These are phyloP conservation scores for Pyrocephalus nanus DNA, from an alignment of 2,797 vertebrate species.

Conservation along the genomic window DNA sequence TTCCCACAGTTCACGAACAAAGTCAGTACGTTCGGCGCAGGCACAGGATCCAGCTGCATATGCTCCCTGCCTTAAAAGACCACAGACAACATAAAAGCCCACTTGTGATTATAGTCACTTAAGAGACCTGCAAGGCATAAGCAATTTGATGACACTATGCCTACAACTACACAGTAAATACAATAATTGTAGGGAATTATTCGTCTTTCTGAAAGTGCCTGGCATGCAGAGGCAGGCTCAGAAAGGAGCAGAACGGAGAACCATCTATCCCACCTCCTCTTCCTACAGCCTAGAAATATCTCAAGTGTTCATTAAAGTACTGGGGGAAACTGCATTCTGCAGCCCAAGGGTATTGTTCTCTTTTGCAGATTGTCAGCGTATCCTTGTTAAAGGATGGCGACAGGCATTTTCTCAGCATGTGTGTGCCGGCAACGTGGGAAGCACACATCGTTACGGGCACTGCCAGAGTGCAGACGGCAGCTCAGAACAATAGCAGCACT, in stretches of 20 bases:
- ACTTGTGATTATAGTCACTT: accelerated
- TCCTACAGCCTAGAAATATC: background rate
- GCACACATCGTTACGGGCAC: accelerated
- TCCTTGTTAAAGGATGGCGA: background rate
- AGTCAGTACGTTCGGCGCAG: accelerated
- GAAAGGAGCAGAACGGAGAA: background rate
- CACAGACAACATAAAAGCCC: background rate
- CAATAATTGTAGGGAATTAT: background rate
- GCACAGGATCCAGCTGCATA: background rate
- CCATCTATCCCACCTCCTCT: background rate
- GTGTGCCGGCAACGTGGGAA: background rate
- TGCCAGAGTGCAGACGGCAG: background rate
- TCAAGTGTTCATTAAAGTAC: background rate
- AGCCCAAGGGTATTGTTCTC: background rate
- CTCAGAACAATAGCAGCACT: background rate
- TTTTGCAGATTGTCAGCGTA: background rate
- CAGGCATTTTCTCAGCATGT: background rate
- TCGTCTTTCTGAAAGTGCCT: background rate
- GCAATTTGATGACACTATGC: background rate
- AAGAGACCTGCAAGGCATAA: background rate
- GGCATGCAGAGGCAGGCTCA: accelerated
- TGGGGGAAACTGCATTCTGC: background rate
- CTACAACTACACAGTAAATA: background rate
- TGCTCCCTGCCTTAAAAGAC: background rate
- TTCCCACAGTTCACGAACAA: accelerated